Conservation (phyloP, 2,113 vertebrate genomes). For the Seriola rivoliana region DNA sequence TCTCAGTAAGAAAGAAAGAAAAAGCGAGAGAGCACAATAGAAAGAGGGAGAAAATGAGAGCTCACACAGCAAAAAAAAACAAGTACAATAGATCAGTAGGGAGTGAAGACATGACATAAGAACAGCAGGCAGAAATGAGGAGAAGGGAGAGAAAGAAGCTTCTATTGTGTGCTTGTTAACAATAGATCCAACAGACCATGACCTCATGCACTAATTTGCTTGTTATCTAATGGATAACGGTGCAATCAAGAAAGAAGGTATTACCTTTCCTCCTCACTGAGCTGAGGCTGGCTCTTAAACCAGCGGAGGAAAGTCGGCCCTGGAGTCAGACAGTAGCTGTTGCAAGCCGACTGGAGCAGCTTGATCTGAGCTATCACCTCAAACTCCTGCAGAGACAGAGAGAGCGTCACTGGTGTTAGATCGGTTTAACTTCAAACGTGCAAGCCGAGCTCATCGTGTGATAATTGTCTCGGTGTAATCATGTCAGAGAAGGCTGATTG, state of each 20-base stretch:
- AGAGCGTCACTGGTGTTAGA: background rate
- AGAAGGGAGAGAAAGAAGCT: slow-evolving; percentile 46
- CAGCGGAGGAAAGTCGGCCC: slow-evolving; percentile 90
- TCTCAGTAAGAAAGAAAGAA: slow-evolving; percentile 2
- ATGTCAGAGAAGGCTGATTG: slow-evolving; percentile 4
- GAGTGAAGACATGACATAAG: slow-evolving; percentile 25
- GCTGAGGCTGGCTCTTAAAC: slow-evolving; percentile 89
- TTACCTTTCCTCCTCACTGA: slow-evolving; percentile 94
- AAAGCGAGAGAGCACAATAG: slow-evolving; percentile 1
- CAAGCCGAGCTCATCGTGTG: background rate
- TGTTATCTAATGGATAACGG: slow-evolving; percentile 44
- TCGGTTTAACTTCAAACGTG: background rate
- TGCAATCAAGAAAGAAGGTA: background rate
- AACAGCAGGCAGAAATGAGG: slow-evolving; percentile 13
- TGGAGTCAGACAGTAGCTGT: slow-evolving; percentile 91
- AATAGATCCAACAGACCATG: slow-evolving; percentile 60
- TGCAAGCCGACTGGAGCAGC: slow-evolving; percentile 94
- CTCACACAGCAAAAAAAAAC: slow-evolving; percentile 27
- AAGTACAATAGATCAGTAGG: slow-evolving; percentile 55
- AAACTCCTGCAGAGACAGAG: slow-evolving; percentile 88
- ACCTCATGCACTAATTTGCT: slow-evolving; percentile 38
- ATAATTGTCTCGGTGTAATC: background rate
- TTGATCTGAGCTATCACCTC: slow-evolving; percentile 97
- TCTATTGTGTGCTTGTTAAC: slow-evolving; percentile 49
- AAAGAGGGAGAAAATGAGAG: background rate